Base-by-base conservation (phyloP, 2,797 vertebrate species). In the Scyliorhinus canicula region DNA sequence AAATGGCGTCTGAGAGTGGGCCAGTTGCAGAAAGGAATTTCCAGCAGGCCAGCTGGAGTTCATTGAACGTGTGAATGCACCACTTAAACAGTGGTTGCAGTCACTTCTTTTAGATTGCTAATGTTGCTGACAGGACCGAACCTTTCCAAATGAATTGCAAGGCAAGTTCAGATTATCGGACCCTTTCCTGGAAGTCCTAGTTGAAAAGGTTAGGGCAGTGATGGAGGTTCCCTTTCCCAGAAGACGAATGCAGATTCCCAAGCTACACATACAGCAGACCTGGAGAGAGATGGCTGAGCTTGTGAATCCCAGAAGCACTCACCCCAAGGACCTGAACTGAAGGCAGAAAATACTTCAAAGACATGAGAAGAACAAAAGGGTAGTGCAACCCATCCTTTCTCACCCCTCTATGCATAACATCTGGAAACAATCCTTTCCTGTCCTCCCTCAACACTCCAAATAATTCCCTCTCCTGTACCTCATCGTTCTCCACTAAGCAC, bases 401-500 rank as follows among this genome's bases (percentile, higher is more conserved):
- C 85, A 14, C 50, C 50, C 71, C 35, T 55, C 28, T 86, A 47
- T 55, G 50, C 50, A 52, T 35, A 52, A 55, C 84, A 86, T 86
- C 84, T 86, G 84, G 84, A 86, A 86, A 26, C 50, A 86, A 86
- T 86, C 28, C 50, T 9, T 86, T 35, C 24, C 47, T 55, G 9
- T 86, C 50, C 47, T 86, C 84, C 26, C 84, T 86, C 84, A 86
- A 86, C 28, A 31, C 47, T 55, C 50, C 35, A 19, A 77, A 24
- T 82, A 82, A 28, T 55, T 86, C 50, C 84, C 50, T 55, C 84
- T 21, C 28, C 50, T 86, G 47, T 55, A 86, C 31, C 50, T 31
- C 84, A 86, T 86, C 50, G 26, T 52, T 86, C 50, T 86, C 79
- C 44, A 82, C 79, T 82, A 82, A 82, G 47, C 79, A 82, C 47